Evolutionary conservation across 1,140 invertebrate species (phyloP), one percentile per base, ranked within the genome.

Genomic region (Aporrectodea caliginosa): DNA sequence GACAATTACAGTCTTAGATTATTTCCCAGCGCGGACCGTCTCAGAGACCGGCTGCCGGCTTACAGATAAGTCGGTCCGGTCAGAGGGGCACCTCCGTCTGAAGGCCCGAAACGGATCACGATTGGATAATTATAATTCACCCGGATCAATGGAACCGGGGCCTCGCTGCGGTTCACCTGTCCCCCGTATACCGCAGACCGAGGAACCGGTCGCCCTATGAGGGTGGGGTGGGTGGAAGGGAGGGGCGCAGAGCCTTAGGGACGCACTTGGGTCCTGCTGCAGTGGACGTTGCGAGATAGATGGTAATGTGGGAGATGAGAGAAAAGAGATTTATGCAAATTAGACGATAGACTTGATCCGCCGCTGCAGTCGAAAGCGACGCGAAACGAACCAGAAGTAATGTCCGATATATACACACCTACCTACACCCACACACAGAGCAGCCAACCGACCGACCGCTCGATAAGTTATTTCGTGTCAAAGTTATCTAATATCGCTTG

Each of bases 401-500:
- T 22, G 22, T 22, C 43, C 43, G 22, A 58, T 22, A 58, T 22
- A 58, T 22, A n/a, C n/a, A n/a, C n/a, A n/a, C n/a, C n/a, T n/a
- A 58, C 43, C 22, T 22, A 58, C 43, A 58, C 43, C 6, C 43
- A 58, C 43, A 58, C 6, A 58, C 43, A 58, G 22, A 58, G 6
- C 6, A 58, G 22, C 43, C 6, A 58, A 58, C 43, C 6, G 43
- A 58, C 43, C 6, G 43, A 58, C 43, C 6, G 22, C 6, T 58
- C 43, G 43, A 58, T 58, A 58, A 58, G 43, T 22, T 58, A 58
- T 58, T 22, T 22, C 43, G 43, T 58, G 43, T 58, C 43, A 58
- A 58, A 58, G 43, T 58, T 58, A 58, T 58, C 43, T 58, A 58
- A 58, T 58, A 58, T 58, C 43, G 43, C 43, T 58, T 22, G 43